Base-by-base conservation (phyloP, 2,888 invertebrate species). In the Ormyrus rosae region DNA sequence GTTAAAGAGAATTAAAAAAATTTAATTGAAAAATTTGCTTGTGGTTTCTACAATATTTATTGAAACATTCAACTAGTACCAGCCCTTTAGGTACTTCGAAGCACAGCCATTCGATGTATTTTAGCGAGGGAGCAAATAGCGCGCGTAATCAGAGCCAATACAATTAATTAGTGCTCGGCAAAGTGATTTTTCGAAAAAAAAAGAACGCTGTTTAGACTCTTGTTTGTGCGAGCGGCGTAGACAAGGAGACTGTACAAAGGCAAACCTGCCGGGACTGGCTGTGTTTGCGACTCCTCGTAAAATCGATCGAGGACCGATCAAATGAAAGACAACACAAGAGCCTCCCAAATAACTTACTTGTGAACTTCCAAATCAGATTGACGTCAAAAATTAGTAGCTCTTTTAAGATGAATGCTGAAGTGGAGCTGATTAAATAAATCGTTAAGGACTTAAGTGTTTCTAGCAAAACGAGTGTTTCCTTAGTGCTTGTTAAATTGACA, bases 311-410 rank as follows among this genome's bases (percentile, higher is more conserved):
- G 34, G 10, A n/a, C 6, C 55, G 45, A 68, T 55, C 68, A 45
- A 68, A 55, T 55, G 34, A 45, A 69, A 56, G 56, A 34, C 55
- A 56, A 46, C 68, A 69, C 68, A n/a, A 56, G 68, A 53, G 46
- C 55, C 4, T 46, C 34, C 8, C 68, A 11, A 46, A 69, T 46
- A n/a, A 53, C 68, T 45, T 34, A 11, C 68, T 55, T 10, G 53
- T 8, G n/a, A 9, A 69, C n/a, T 69, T 34, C 45, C 7, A 69
- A 69, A 69, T 56, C 56, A 56, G 56, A 69, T 69, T 69, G 56
- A 69, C 68, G 11, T 56, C n/a, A 46, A 69, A 56, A 56, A 56
- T 69, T 68, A 68, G 68, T 45, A 11, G 11, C 53, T 34, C 53
- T 55, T 7, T 34, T 9, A 34, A n/a, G 34, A 34, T 34, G 34